phyloP scores from a whole-genome alignment of 2,797 vertebrate genomes.

The Glossophaga mutica region DNA sequence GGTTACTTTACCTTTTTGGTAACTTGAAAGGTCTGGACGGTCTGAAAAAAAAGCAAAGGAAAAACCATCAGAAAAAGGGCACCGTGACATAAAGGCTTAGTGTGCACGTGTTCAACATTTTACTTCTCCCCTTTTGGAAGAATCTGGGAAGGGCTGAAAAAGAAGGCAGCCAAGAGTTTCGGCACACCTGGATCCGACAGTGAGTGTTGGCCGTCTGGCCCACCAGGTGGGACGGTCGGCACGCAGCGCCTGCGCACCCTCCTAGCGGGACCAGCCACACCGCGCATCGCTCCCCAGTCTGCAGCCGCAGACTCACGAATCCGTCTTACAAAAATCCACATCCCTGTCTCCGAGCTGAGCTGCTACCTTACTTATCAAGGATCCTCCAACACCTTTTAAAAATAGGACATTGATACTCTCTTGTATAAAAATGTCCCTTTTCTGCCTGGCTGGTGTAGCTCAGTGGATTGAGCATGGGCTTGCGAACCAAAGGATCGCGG shows the following conservation, averaged over 20 bases:
- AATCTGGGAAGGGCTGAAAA: neutral
- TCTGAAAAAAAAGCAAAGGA: constrained; percentile 84
- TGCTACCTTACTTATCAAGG: neutral
- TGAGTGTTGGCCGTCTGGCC: neutral
- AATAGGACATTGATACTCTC: neutral
- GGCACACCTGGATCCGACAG: neutral
- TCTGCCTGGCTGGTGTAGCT: too few species aligned
- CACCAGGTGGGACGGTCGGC: neutral
- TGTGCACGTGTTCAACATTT: neutral
- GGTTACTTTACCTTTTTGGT: constrained; percentile 93
- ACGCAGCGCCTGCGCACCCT: neutral
- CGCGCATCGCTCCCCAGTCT: neutral
- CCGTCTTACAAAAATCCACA: neutral
- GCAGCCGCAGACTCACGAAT: rapidly evolving
- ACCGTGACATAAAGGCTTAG: neutral
- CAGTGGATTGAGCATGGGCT: too few species aligned
- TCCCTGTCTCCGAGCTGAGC: neutral
- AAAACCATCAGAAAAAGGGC: constrained; percentile 45
- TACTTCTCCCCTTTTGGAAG: neutral
- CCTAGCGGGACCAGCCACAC: neutral
- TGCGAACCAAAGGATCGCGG: too few species aligned
- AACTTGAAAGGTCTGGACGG: constrained; percentile 91
- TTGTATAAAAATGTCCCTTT: neutral
- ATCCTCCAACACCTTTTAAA: neutral
- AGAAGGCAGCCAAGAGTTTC: neutral